A percentile compares a stretch with the other conserved stretches of the same genome.
phyloP scores from a whole-genome alignment of 2,888 invertebrate genomes.

The Tetanocera ferruginea region DNA sequence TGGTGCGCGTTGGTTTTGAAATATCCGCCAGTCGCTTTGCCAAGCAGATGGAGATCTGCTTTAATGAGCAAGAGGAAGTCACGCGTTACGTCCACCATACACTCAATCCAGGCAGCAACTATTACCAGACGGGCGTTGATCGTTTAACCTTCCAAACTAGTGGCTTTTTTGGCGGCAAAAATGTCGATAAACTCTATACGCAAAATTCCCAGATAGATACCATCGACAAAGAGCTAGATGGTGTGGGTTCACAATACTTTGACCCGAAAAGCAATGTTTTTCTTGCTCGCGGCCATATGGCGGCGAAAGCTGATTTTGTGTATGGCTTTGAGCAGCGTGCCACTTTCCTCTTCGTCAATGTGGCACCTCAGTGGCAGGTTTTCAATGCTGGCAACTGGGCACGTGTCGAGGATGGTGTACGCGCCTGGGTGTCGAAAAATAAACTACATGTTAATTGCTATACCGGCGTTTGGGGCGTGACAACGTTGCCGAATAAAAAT shows the following conservation, averaged over 20 bases:
- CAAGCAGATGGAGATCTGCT: constrained; percentile 68
- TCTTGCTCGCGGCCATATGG: constrained; percentile 73
- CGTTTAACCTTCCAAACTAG: constrained; percentile 65
- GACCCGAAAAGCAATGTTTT: constrained; percentile 51
- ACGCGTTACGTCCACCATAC: constrained; percentile 68
- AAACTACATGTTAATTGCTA: constrained; percentile 70
- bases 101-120: constrained; percentile 68
- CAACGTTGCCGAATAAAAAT: constrained; percentile 71
- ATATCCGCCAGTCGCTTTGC: constrained; percentile 62
- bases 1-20: constrained; percentile 69
- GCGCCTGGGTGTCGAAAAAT: constrained; percentile 66
- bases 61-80: constrained; percentile 65
- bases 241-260: constrained; percentile 57
- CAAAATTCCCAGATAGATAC: constrained; percentile 63
- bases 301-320: constrained; percentile 72
- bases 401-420: constrained; percentile 70
- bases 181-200: constrained; percentile 67
- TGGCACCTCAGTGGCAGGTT: constrained; percentile 73
- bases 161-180: constrained; percentile 64
- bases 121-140: constrained; percentile 68
- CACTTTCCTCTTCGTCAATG: constrained; percentile 73
- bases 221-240: constrained; percentile 64
- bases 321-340: constrained; percentile 71
- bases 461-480: constrained; percentile 74
- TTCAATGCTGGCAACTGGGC: constrained; percentile 77